Percentiles rank a stretch among this genome's conserved stretches.
These are phyloP conservation scores for Leptosomus discolor DNA, from an alignment of 2,113 vertebrate species.

Conservation along the genomic window DNA sequence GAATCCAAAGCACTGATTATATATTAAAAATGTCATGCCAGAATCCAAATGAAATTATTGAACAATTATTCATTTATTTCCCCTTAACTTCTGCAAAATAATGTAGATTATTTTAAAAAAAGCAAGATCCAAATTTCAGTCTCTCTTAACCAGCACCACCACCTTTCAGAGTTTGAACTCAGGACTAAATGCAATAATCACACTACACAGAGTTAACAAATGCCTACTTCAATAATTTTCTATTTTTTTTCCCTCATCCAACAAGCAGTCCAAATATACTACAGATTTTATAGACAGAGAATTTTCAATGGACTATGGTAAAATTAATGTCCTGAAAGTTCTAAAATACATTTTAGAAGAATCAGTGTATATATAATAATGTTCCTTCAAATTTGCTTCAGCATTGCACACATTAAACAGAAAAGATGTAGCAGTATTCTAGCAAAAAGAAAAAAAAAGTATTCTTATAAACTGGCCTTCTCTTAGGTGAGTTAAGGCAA, in stretches of 20 bases:
- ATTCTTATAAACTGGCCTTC: background rate
- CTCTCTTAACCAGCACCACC: background rate
- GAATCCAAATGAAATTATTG: background rate
- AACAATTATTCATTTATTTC: background rate
- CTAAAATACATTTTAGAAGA: background rate
- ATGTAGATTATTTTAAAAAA: background rate
- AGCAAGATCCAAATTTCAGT: background rate
- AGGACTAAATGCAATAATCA: background rate
- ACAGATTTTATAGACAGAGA: background rate
- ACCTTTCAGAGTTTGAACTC: background rate
- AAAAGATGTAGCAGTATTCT: background rate
- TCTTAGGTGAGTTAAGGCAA: background rate
- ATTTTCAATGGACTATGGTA: background rate
- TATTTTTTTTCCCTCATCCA: background rate
- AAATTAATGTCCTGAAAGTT: background rate
- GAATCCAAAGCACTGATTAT: background rate
- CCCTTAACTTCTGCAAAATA: background rate
- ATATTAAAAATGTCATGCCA: background rate
- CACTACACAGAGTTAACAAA: background rate
- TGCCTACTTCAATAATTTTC: background rate
- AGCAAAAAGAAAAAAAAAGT: background rate
- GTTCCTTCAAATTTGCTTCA: background rate
- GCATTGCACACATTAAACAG: background rate
- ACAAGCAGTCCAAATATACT: background rate
- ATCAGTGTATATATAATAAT: background rate